These are phyloP conservation scores for Rhizoglyphus robini DNA, from an alignment of 1,140 invertebrate species.

Conservation along the genomic window DNA sequence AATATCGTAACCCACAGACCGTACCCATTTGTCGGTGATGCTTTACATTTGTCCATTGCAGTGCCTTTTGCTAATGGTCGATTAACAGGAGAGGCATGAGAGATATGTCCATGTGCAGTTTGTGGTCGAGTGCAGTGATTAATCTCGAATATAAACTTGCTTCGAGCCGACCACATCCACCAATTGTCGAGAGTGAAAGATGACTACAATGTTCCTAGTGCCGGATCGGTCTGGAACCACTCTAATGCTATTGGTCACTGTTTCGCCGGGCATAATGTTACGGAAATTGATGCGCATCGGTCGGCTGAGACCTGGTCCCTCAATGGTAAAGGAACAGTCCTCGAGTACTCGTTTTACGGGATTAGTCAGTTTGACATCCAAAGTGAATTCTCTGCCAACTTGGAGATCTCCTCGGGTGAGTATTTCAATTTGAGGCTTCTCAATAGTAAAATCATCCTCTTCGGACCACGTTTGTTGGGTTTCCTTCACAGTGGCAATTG, in stretches of 20 bases:
- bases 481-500: conserved; percentile 60
- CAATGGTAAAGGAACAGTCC: conserved; percentile 58
- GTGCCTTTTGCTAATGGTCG: not conserved
- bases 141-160: conserved; percentile 16
- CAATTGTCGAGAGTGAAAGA: conserved; percentile 64
- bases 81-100: not conserved
- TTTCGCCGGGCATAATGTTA: conserved; percentile 45
- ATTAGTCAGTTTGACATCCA: conserved; percentile 59
- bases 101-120: too few species aligned
- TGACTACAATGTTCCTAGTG: conserved; percentile 56
- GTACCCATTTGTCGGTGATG: too few species aligned
- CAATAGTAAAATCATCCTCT: conserved; percentile 58
- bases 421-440: conserved; percentile 10
- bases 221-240: conserved; percentile 55
- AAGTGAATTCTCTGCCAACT: conserved; percentile 48
- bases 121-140: too few species aligned
- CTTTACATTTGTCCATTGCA: too few species aligned
- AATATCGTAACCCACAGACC: too few species aligned
- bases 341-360: conserved; percentile 59
- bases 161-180: conserved; percentile 61
- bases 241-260: conserved; percentile 51
- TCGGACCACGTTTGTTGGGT: conserved; percentile 75
- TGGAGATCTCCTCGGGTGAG: conserved; percentile 1
- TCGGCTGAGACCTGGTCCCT: conserved; percentile 57
- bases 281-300: conserved; percentile 51